Evolutionary conservation across 2,797 vertebrate species (phyloP).

Genomic region (Macropodus opercularis): DNA sequence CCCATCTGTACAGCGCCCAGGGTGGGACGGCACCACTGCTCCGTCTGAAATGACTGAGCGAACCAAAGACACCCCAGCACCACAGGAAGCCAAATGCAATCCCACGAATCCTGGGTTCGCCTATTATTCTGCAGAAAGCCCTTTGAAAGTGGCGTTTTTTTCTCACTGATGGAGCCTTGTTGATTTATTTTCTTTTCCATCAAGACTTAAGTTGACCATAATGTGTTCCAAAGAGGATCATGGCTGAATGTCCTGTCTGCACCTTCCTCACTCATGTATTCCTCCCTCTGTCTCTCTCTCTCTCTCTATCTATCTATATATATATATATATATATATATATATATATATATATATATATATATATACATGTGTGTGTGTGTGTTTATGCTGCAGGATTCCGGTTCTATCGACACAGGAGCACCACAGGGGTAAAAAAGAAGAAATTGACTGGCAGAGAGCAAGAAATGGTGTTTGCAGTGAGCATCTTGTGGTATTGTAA

Average conservation of each 20-base stretch:
- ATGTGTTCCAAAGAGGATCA: constrained; percentile 67
- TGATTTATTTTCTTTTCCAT: constrained; percentile 80
- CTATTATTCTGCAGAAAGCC: constrained; percentile 79
- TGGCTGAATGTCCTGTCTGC: constrained; percentile 48
- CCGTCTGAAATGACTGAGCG: constrained; percentile 82
- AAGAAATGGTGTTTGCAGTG: constrained; percentile 81
- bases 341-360: background rate
- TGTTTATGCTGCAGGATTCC: background rate
- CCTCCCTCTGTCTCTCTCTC: no score
- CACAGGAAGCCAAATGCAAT: constrained; percentile 84
- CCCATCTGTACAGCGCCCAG: constrained; percentile 85
- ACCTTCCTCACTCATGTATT: constrained; percentile 23
- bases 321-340: constrained; percentile 3
- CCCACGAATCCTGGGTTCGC: constrained; percentile 77
- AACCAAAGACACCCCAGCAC: constrained; percentile 78
- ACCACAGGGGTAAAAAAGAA: constrained; percentile 67
- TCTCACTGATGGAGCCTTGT: constrained; percentile 63
- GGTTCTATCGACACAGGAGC: constrained; percentile 66
- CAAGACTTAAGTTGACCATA: constrained; percentile 78
- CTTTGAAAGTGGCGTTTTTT: constrained; percentile 65
- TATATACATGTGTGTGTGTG: background rate
- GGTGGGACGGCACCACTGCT: constrained; percentile 83
- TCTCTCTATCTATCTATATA: no score
- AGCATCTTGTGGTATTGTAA: constrained; percentile 85
- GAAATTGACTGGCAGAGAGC: constrained; percentile 78